phyloP scores from a whole-genome alignment of 2,797 vertebrate genomes.

The Mycteria americana region DNA sequence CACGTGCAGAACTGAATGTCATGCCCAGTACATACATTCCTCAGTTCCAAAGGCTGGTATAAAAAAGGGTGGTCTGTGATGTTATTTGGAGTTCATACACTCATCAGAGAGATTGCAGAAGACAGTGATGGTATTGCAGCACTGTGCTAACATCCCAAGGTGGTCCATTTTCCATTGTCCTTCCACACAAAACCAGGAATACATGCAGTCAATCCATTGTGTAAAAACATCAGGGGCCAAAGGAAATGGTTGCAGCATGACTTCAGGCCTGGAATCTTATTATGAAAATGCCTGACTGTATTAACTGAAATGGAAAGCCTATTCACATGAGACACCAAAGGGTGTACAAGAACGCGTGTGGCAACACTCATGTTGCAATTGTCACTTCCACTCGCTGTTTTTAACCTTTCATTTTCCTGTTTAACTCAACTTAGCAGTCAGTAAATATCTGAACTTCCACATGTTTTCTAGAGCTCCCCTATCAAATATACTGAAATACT shows the following conservation, averaged over 20 bases:
- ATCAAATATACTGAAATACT: neutral
- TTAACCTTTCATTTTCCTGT: neutral
- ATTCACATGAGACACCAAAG: neutral
- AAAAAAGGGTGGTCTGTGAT: neutral
- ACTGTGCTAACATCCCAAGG: neutral
- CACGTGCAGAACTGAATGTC: neutral
- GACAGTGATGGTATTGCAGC: neutral
- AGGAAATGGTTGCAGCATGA: neutral
- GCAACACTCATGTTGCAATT: neutral
- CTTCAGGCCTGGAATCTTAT: neutral
- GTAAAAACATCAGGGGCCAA: neutral
- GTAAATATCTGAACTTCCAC: neutral
- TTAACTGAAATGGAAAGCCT: neutral
- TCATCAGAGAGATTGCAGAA: neutral
- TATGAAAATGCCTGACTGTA: neutral
- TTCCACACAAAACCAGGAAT: neutral
- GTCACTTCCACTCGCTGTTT: neutral
- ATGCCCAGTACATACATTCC: too few relatives aligned
- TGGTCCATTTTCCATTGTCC: neutral
- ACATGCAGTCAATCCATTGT: neutral
- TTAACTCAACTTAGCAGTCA: neutral
- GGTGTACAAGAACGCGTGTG: fast-evolving
- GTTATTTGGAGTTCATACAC: neutral
- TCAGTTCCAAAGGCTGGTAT: neutral
- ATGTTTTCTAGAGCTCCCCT: neutral